phyloP scores from a whole-genome alignment of 2,888 invertebrate species.

The Metopia argyrocephala region DNA sequence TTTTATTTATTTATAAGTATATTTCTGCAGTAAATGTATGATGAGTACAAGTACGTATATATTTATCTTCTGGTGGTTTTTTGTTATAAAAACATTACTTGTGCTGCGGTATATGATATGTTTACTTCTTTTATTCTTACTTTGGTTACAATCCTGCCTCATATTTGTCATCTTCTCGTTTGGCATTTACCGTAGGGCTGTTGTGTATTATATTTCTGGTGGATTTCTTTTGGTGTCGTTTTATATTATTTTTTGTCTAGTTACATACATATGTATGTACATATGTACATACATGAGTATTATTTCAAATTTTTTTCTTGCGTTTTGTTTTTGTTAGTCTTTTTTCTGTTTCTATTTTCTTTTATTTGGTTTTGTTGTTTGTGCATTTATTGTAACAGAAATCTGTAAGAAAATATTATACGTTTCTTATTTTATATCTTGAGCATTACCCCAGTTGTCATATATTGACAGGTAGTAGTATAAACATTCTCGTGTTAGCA shows the following conservation, averaged over 20 bases:
- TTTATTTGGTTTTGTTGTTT: background rate
- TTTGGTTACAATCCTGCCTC: background rate
- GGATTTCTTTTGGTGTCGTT: background rate
- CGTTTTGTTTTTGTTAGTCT: background rate
- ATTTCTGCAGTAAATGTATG: too few relatives aligned
- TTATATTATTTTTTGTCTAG: background rate
- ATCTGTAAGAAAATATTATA: constrained; percentile 7
- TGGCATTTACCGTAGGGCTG: background rate
- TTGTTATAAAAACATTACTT: constrained; percentile 48
- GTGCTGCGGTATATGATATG: background rate
- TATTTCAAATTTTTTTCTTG: background rate
- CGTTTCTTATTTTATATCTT: constrained; percentile 8
- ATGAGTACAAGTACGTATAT: too few relatives aligned
- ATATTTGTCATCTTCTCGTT: background rate
- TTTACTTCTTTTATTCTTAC: background rate
- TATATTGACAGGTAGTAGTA: constrained; percentile 34
- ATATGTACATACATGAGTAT: background rate
- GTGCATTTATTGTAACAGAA: background rate
- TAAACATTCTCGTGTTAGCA: constrained; percentile 34
- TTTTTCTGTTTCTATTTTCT: background rate
- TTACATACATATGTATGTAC: too few relatives aligned
- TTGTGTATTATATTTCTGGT: constrained; percentile 17
- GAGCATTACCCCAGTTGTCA: constrained; percentile 49
- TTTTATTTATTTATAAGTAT: constrained; percentile 20
- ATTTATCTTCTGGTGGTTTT: constrained; percentile 53